Evolutionary conservation across 2,888 invertebrate species (phyloP), one percentile per base, ranked within the genome.

Genomic region (Augiades crinisus): DNA sequence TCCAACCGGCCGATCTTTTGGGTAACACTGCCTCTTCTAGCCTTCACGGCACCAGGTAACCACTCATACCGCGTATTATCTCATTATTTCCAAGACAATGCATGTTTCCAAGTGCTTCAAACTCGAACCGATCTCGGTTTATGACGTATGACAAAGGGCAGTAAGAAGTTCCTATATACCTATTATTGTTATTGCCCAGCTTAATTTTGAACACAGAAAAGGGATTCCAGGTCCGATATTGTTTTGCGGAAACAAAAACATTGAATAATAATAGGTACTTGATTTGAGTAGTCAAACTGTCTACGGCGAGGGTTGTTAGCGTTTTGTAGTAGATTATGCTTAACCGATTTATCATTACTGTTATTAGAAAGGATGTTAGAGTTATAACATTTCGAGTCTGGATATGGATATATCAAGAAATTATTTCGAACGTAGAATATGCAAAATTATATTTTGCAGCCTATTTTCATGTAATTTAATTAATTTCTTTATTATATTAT

Each of bases 61-160:
- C 2, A 30, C n/a, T 30, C 12, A 13, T 37, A 12, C 10, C 21
- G 7, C 7, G 21, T 37, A 12, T 7, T 3, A 38, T 21, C 10
- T 38, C 38, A 40, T 13, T 47, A 49, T 16, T 12, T 22, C 34
- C 24, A 43, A 50, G 24, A 50, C 50, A 50, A 50, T 43, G 27
- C 40, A 27, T 41, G 13, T 17, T 27, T 5, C 22, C 17, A 34
- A 41, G 47, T 40, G 34, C 31, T 38, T 40, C n/a, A 22, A 17
- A 19, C 14, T 16, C 7, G 27, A 5, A 27, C 30, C 5, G 37
- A 22, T 49, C 17, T 13, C 33, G 13, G 24, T 50, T 36, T 50
- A 50, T 34, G 27, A 33, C 43, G 27, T 10, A 21, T 24, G 27
- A 50, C 50, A 50, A 50, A 43, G 43, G 43, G 16, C 36, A 50